Conservation (phyloP, 2,797 vertebrate species). For the Syngnathus rostellatus region DNA sequence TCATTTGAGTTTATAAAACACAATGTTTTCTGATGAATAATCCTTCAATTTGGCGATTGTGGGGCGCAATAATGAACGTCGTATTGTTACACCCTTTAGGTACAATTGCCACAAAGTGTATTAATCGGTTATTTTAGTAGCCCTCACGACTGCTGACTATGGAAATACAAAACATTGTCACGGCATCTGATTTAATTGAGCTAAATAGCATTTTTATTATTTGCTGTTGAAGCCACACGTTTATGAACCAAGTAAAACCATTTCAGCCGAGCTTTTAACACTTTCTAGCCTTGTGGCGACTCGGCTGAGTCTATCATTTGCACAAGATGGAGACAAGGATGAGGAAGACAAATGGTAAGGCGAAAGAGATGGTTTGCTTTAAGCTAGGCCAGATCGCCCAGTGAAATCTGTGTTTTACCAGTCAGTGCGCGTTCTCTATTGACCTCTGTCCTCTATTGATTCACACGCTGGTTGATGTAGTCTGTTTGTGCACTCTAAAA, state of each 20-base stretch:
- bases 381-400: slow-evolving; percentile 22
- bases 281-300: slow-evolving; percentile 25
- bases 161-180: not conserved
- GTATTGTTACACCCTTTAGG: too few relatives aligned
- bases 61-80: too few relatives aligned
- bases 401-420: slow-evolving; percentile 38
- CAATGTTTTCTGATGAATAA: too few relatives aligned
- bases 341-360: slow-evolving; percentile 15
- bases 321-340: slow-evolving; percentile 19
- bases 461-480: slow-evolving; percentile 42
- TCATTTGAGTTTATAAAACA: too few relatives aligned
- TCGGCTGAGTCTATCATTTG: slow-evolving; percentile 19
- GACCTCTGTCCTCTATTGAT: slow-evolving; percentile 47
- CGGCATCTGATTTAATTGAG: not conserved
- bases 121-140: not conserved
- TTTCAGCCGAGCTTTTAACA: slow-evolving; percentile 21
- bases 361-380: slow-evolving; percentile 20
- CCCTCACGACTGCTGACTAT: not conserved
- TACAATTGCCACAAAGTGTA: not conserved
- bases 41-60: too few relatives aligned
- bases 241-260: slow-evolving; percentile 11
- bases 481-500: slow-evolving; percentile 9
- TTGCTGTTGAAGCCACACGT: slow-evolving; percentile 4
- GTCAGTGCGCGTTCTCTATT: slow-evolving; percentile 43
- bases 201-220: slow-evolving; percentile 12